Conservation (phyloP, 1,140 invertebrate genomes). For the Drosophila simulans region DNA sequence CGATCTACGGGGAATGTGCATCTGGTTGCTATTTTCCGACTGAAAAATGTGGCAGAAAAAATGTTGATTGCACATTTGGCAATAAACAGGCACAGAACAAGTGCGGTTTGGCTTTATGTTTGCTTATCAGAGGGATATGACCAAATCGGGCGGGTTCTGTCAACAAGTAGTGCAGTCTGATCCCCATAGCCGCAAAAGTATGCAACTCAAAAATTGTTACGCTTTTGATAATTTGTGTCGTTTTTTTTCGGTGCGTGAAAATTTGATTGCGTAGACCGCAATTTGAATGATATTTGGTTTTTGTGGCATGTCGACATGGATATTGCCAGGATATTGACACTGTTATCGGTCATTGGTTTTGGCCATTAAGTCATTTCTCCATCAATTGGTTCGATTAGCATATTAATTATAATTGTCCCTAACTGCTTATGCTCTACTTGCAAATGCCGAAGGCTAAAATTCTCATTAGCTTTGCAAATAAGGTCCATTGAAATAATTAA, state of each 20-base stretch:
- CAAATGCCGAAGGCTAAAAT: slow-evolving; percentile 24
- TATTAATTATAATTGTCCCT: slow-evolving; percentile 38
- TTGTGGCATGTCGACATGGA: slow-evolving; percentile 36
- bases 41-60: slow-evolving; percentile 31
- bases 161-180: slow-evolving; percentile 36
- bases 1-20: not conserved
- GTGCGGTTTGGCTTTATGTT: slow-evolving; percentile 59
- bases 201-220: slow-evolving; percentile 33
- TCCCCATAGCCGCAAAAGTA: slow-evolving; percentile 32
- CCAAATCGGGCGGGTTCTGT: slow-evolving; percentile 21
- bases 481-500: slow-evolving; percentile 76
- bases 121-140: slow-evolving; percentile 9
- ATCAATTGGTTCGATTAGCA: slow-evolving; percentile 25
- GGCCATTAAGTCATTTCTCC: slow-evolving; percentile 48
- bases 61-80: slow-evolving; percentile 65
- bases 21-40: slow-evolving; percentile 20
- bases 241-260: slow-evolving; percentile 27
- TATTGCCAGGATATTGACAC: slow-evolving; percentile 22
- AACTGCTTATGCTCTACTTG: not conserved
- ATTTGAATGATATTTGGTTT: slow-evolving; percentile 77
- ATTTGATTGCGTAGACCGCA: slow-evolving; percentile 68
- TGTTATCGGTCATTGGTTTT: slow-evolving; percentile 25
- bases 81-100: slow-evolving; percentile 53
- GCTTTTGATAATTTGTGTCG: slow-evolving; percentile 26
- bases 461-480: slow-evolving; percentile 72